Base-by-base conservation (phyloP, 2,113 vertebrate genomes). In the Elephantulus edwardii region DNA sequence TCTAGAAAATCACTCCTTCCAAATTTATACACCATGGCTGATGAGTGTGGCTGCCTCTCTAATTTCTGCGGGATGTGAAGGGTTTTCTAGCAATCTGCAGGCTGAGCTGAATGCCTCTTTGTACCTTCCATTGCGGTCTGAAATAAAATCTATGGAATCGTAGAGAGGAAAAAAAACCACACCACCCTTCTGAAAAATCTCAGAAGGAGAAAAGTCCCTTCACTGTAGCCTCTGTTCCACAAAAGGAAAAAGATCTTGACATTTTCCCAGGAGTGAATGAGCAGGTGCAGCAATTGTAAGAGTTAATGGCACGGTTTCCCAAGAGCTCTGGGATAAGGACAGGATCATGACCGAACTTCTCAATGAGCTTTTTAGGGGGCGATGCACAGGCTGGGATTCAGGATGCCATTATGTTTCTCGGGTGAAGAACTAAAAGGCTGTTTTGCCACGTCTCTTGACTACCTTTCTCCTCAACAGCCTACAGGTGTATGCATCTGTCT, bases 101-200 rank as follows among this genome's bases (percentile, higher is more conserved):
- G 75, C 95, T 83, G 96, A 86, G 93, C 91, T 62, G 80, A 93
- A 92, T 42, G 83, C 90, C 77, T 93, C 94, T 93, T 90, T 92
- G 80, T 90, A 91, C 87, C 88, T 88, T 64, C 88, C 30, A 46
- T 68, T 16, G n/a, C 33, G 1, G 64, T 77, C 60, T 80, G 88
- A 95, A 96, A 96, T 91, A 93, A 95, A 94, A 93, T 94, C 94
- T 94, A 90, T 83, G 90, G 92, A 92, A 94, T 94, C 1, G 30
- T 52, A 46, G 90, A 44, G 14, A 40, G 7, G 17, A 24, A 38
- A n/a, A 74, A 11, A 38, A 60, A 60, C 20, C n/a, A n/a, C n/a
- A n/a, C n/a, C n/a, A n/a, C 58, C 38, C 76, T 85, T 50, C 70
- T 87, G 89, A 90, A 92, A 95, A 83, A 48, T 93, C 90, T 86